Evolutionary conservation across 1,140 invertebrate genomes (phyloP).

Genomic region (Drosophila varians): DNA sequence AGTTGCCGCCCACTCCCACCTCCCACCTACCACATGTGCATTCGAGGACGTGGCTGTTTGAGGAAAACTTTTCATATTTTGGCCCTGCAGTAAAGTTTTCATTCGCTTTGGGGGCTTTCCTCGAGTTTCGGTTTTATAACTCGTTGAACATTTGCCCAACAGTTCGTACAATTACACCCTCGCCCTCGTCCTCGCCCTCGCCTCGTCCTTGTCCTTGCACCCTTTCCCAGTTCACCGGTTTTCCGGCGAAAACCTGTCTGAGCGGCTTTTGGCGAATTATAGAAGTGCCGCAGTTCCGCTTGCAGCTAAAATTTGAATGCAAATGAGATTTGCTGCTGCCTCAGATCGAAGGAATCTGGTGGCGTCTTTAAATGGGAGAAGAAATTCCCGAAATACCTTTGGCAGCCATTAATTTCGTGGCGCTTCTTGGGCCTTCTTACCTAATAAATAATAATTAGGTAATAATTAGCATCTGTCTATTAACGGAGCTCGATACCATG

Average conservation of each 20-base stretch:
- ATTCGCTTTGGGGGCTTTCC: constrained; percentile 49
- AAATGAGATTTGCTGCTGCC: constrained; percentile 9
- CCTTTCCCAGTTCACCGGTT: background rate
- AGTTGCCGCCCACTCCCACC: constrained; percentile 20
- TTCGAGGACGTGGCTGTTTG: constrained; percentile 28
- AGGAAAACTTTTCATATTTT: constrained; percentile 75
- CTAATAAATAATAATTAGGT: constrained; percentile 75
- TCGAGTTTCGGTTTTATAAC: constrained; percentile 64
- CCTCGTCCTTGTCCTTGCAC: background rate
- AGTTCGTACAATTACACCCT: constrained; percentile 52
- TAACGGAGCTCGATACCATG: constrained; percentile 63
- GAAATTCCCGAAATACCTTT: background rate
- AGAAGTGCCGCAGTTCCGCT: constrained; percentile 53
- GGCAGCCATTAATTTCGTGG: background rate
- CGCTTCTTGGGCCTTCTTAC: background rate
- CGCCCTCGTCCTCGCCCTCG: background rate
- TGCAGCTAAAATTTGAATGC: constrained; percentile 27
- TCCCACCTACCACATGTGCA: constrained; percentile 13
- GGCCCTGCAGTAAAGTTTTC: constrained; percentile 54
- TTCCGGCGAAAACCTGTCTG: constrained; percentile 34
- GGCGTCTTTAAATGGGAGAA: too few relatives aligned
- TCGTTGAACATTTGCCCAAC: constrained; percentile 76
- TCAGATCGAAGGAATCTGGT: constrained; percentile 5
- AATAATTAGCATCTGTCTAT: constrained; percentile 78
- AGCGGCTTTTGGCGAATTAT: constrained; percentile 54